Base-by-base conservation (phyloP, 1,140 invertebrate genomes). In the Pachypeltis micranthus region DNA sequence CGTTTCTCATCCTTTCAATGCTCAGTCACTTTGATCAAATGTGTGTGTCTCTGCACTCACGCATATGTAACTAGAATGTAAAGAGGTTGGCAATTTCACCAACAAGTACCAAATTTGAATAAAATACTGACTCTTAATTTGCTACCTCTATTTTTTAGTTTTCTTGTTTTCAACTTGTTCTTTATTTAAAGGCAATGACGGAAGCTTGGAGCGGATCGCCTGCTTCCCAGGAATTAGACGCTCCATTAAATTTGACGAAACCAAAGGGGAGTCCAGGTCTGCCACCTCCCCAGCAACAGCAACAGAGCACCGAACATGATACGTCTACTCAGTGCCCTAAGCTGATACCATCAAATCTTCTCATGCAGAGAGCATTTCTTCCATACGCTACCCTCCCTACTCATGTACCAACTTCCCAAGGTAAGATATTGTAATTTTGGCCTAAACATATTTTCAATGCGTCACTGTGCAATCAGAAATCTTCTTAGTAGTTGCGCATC, bases 211-310 rank as follows among this genome's bases (percentile, higher is more conserved):
- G 31, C 2, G 31, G 31, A 16, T 39, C 31, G 31, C 31, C 31
- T 39, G 31, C 16, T 16, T 39, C 31, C 74, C 77, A 24, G 14
- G 85, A 88, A 68, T 79, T 86, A 2, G 91, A 94, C 69, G 84
- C 87, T 0, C 91, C 91, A 0, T 76, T 95, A 0, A 94, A 94
- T 75, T 82, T 95, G 3, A 88, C 84, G 66, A 94, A 94, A 75
- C 91, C 91, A 26, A 88, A 92, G 70, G 61, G 75, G 63, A 75
- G 79, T 64, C 77, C 77, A 44, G 76, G 74, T 71, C 72, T 72
- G 1, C 72, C 70, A 0, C 74, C 74, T 65, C 72, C 76, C 3
- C 74, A 75, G 16, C 72, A 67, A 12, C 67, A 66, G 10, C 61
- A 60, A 2, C 67, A 66, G 65, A 67, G 64, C 71, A n/a, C 21